Base-by-base conservation (phyloP, 2,888 invertebrate genomes). In the Drosophila mimica region DNA sequence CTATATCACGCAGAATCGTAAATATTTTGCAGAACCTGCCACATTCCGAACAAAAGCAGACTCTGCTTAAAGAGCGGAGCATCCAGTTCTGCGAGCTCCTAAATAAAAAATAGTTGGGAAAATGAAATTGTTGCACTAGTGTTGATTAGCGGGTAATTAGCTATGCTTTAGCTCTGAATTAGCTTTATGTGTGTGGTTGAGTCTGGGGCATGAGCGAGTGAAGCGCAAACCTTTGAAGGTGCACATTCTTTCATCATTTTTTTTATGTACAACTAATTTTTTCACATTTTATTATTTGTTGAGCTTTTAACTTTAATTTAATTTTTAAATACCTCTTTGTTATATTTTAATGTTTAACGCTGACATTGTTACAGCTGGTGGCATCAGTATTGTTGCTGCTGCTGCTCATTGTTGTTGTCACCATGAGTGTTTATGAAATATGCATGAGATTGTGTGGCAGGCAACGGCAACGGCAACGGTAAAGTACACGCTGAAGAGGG, bases 301-400 rank as follows among this genome's bases (percentile, higher is more conserved):
- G 61, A 77, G 87, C 89, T 86, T 78, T 86, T 81, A 90, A 86
- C 78, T 89, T 89, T 83, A 86, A 90, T 90, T 89, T 90, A 90
- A 85, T 90, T 90, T 85, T 83, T 90, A 83, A 85, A 89, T 72
- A 74, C 74, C 83, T 77, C 61, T 76, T 88, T 76, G 74, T 82
- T 82, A 74, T 65, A 8, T 88, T 86, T 85, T 72, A 74, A 65
- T 76, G 73, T 69, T 80, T 70, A 86, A 76, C 70, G 71, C 67
- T 73, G 70, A 13, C 60, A 69, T 54, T 74, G 56, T 51, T 33
- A 48, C 63, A 61, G 64, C 48, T 46, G 48, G 25, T 40, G 48
- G 38, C 34, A 28, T 28, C 63, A 33, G 51, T 49, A 48, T 61
- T 67, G 79, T 58, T 49, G 48, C 34, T 61, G 36, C 46, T 63